Conservation (phyloP, 1,140 invertebrate species). For the Argopecten irradians region DNA sequence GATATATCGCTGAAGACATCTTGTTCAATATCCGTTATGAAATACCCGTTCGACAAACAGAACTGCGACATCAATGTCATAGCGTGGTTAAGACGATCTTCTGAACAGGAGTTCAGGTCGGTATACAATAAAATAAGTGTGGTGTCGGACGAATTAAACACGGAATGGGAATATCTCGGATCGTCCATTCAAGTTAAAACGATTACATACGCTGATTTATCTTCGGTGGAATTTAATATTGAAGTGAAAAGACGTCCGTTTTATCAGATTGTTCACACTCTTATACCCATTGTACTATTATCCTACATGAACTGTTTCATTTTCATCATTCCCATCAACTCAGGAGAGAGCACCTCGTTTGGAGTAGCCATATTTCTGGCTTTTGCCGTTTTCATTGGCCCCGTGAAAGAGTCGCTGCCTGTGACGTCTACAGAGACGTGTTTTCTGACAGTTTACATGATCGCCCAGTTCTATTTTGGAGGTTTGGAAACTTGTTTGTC, state of each 20-base stretch:
- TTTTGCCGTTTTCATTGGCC: background rate
- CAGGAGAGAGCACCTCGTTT: background rate
- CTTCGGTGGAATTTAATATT: background rate
- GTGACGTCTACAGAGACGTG: background rate
- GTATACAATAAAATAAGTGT: background rate
- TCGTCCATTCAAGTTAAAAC: background rate
- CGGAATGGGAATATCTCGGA: background rate
- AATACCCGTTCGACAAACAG: background rate
- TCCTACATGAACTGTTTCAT: constrained; percentile 17
- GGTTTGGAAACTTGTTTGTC: background rate
- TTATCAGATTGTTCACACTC: background rate
- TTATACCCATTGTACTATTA: background rate
- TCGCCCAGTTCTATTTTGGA: background rate
- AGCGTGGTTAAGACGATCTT: background rate
- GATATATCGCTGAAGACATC: background rate
- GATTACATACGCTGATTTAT: background rate
- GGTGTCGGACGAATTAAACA: background rate
- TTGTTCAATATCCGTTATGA: background rate
- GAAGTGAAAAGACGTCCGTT: background rate
- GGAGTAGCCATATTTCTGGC: background rate
- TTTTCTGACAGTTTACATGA: background rate
- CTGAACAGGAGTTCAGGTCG: background rate
- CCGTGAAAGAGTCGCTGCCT: background rate
- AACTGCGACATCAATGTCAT: background rate
- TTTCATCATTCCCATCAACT: background rate